Conservation (phyloP, 2,797 vertebrate genomes). For the Anableps anableps region DNA sequence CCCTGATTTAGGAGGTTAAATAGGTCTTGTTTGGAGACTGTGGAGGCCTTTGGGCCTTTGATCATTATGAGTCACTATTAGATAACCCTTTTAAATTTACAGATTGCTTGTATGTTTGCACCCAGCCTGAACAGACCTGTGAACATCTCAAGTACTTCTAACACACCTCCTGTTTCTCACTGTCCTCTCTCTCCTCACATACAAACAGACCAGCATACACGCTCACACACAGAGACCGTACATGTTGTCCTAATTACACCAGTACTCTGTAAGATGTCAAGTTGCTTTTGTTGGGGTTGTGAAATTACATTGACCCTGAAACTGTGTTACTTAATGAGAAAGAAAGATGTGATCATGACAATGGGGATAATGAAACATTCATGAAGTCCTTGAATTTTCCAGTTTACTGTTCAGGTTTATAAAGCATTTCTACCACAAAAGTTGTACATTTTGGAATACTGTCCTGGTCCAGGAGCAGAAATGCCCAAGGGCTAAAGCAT, state of each 20-base stretch:
- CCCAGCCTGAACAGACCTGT: slow-evolving; percentile 28
- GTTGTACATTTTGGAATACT: slow-evolving; percentile 47
- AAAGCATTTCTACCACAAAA: slow-evolving; percentile 35
- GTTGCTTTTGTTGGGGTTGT: neutral
- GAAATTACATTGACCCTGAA: slow-evolving; percentile 7
- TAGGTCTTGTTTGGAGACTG: neutral
- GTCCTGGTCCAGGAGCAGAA: slow-evolving; percentile 10
- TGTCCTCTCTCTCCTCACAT: neutral
- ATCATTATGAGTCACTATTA: slow-evolving; percentile 30
- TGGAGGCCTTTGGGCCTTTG: slow-evolving; percentile 1
- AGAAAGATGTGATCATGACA: neutral
- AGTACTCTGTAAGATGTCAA: slow-evolving; percentile 5
- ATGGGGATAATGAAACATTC: slow-evolving; percentile 23
- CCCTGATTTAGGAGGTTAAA: neutral
- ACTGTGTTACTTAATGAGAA: neutral
- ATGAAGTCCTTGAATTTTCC: slow-evolving; percentile 17
- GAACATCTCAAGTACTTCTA: slow-evolving; percentile 47
- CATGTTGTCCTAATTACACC: slow-evolving; percentile 38
- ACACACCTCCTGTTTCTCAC: slow-evolving; percentile 10
- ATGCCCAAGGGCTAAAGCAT: neutral
- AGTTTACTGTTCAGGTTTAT: slow-evolving; percentile 18
- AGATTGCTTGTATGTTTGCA: slow-evolving; percentile 49
- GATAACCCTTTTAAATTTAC: slow-evolving; percentile 40
- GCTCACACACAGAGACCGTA: slow-evolving; percentile 8
- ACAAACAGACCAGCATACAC: neutral